Evolutionary conservation across 2,888 invertebrate genomes (phyloP).

Genomic region (Polyploca ridens): DNA sequence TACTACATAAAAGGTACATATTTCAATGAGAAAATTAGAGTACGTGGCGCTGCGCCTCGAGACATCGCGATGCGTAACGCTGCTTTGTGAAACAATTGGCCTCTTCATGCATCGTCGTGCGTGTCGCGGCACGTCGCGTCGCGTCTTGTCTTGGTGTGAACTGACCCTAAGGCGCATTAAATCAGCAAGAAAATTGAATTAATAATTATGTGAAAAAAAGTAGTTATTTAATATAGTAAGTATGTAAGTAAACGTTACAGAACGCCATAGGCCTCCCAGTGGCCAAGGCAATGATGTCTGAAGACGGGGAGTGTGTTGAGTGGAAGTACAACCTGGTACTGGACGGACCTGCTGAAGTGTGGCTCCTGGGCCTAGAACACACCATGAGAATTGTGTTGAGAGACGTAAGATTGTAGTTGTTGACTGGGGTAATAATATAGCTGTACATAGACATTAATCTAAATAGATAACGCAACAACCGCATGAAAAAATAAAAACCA

Average conservation of each 20-base stretch:
- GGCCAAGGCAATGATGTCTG: conserved; percentile 90
- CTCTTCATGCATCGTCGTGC: too few relatives aligned
- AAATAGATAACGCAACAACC: too few relatives aligned
- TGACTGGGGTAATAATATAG: neutral
- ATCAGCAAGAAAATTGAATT: neutral
- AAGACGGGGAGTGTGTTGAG: conserved; percentile 92
- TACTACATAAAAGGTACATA: too few relatives aligned
- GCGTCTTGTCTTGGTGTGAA: too few relatives aligned
- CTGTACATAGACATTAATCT: neutral
- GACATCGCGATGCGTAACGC: too few relatives aligned
- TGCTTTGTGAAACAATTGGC: too few relatives aligned
- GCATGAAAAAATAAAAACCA: too few relatives aligned
- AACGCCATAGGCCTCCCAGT: conserved; percentile 71
- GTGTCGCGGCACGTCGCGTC: too few relatives aligned
- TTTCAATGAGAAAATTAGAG: too few relatives aligned
- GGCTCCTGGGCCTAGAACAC: conserved; percentile 89
- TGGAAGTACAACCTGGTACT: conserved; percentile 87
- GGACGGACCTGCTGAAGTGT: conserved; percentile 93
- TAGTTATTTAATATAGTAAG: conserved; percentile 1
- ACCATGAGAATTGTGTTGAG: conserved; percentile 85
- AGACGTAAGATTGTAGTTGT: conserved; percentile 59
- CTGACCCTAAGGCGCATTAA: too few relatives aligned
- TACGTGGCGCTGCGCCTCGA: too few relatives aligned
- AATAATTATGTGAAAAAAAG: too few relatives aligned
- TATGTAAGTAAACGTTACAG: conserved; percentile 43